phyloP scores from a whole-genome alignment of 2,888 invertebrate species.

The Rotaria socialis region DNA sequence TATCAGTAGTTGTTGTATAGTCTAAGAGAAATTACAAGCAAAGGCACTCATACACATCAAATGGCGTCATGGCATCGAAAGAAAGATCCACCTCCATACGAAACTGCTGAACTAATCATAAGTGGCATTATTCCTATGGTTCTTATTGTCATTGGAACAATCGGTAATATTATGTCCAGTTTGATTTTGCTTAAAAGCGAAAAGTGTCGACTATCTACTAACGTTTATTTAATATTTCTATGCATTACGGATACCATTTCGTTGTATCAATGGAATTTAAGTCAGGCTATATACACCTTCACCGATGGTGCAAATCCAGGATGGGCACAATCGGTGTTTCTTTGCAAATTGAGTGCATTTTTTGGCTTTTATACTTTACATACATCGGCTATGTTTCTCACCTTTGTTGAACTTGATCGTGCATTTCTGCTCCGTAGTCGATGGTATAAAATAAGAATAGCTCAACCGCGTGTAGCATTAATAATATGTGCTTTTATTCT shows the following conservation, averaged over 20 bases:
- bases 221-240: neutral
- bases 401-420: neutral
- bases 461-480: neutral
- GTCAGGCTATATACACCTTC: neutral
- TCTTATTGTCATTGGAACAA: neutral
- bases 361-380: neutral
- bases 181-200: neutral
- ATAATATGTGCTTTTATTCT: neutral
- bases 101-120: neutral
- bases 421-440: neutral
- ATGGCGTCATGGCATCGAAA: neutral
- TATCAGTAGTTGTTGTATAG: too few species aligned
- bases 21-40: too few species aligned
- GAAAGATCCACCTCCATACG: neutral
- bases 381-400: neutral
- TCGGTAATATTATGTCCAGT: neutral
- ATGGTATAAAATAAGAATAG: neutral
- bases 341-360: neutral
- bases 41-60: neutral
- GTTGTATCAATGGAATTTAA: neutral
- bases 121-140: neutral
- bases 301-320: neutral
- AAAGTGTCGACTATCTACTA: neutral
- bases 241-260: neutral
- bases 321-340: neutral